phyloP scores from a whole-genome alignment of 2,888 invertebrate species.

The Lithophane leautieri region DNA sequence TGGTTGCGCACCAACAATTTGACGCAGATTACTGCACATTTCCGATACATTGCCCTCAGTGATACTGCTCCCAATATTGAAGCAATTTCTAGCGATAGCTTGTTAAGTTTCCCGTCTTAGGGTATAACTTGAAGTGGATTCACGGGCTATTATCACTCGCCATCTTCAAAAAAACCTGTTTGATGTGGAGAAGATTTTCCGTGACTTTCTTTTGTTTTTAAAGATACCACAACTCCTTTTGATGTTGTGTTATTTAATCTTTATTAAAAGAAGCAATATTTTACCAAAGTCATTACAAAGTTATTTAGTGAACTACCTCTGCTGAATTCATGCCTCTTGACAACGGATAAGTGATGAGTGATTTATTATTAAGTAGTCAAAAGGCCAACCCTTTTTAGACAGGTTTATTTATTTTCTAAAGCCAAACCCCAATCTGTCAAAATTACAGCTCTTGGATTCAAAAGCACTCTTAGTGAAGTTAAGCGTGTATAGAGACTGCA shows the following conservation, averaged over 20 bases:
- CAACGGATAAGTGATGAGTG: not conserved
- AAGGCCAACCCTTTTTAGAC: not conserved
- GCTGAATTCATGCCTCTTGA: not conserved
- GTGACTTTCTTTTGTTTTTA: not conserved
- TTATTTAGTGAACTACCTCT: not conserved
- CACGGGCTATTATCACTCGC: constrained; percentile 14
- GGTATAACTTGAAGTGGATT: constrained; percentile 10
- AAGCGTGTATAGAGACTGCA: not conserved
- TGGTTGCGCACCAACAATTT: constrained; percentile 43
- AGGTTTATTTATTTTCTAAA: constrained; percentile 1
- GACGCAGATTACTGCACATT: constrained; percentile 49
- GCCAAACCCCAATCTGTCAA: constrained; percentile 1
- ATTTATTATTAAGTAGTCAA: not conserved
- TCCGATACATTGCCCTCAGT: constrained; percentile 44
- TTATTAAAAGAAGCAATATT: not conserved
- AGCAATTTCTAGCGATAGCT: constrained; percentile 34
- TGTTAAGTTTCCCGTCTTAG: constrained; percentile 21
- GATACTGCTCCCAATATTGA: constrained; percentile 32
- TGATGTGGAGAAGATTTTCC: not conserved
- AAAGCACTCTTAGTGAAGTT: not conserved
- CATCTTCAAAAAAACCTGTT: constrained; percentile 1
- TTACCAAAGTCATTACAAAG: not conserved
- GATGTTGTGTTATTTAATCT: not conserved
- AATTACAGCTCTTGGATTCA: not conserved
- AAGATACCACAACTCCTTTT: too few relatives aligned